Evolutionary conservation across 2,888 invertebrate genomes (phyloP), one percentile per base, ranked within the genome.

Genomic region (Drosophila emarginata): DNA sequence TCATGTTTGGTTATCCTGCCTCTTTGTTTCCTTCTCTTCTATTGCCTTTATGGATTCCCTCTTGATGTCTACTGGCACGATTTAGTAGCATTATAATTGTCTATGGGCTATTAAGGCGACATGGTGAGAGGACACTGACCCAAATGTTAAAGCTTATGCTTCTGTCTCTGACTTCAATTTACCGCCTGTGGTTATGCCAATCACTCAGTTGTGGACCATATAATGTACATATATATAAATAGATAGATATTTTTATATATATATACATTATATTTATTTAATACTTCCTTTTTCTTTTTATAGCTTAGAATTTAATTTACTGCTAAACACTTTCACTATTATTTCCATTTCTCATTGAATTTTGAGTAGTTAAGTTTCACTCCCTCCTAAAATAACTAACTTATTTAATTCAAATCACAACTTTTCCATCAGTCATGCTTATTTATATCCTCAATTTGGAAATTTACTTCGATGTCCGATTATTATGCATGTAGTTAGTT

Each of bases 41-140:
- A 36, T 18, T 14, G 23, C 18, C 7, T 12, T 14, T 50, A 39
- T 11, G 54, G 45, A 14, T 40, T 15, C 14, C 28, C 53, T 32
- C 53, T 53, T 56, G 61, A 39, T 63, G 50, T 59, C 65, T 59
- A 67, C 58, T 67, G 72, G 71, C 72, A 84, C 76, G 76, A 82
- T 84, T 86, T 80, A 82, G 79, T 78, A 80, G 79, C 78, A 68
- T 70, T 82, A 83, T 87, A 84, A 86, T 86, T 88, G 88, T 86
- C 86, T 84, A 84, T 88, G 74, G 74, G 58, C 79, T 75, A 84
- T 86, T 81, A 79, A 72, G 78, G 52, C 64, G 66, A 67, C 72
- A 67, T 67, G 63, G 18, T 15, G 26, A 45, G 45, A 21, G 11
- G 52, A 36, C 54, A 32, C 18, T 60, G 40, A 28, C 51, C 37